phyloP scores from a whole-genome alignment of 2,797 vertebrate species.

The Enteromius paludinosus region DNA sequence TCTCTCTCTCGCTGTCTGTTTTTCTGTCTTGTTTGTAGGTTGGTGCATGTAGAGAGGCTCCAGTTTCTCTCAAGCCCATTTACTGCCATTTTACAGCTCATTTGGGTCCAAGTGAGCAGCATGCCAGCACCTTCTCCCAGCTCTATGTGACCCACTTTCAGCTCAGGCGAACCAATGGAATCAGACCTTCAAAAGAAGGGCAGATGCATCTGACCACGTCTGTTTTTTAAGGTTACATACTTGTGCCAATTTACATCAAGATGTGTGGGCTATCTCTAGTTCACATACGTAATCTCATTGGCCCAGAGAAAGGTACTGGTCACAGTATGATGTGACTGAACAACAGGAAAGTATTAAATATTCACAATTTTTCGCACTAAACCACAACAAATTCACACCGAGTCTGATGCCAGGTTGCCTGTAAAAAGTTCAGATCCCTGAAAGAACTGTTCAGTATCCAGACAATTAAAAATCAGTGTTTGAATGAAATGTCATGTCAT shows the following conservation, averaged over 20 bases:
- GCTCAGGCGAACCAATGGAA: constrained; percentile 41
- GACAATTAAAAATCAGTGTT: neutral
- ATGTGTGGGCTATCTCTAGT: constrained; percentile 33
- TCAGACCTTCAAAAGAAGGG: constrained; percentile 26
- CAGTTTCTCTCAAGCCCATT: constrained; percentile 77
- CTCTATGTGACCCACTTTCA: constrained; percentile 79
- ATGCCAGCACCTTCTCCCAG: constrained; percentile 71
- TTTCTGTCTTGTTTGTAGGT: constrained; percentile 23
- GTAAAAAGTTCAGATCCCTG: constrained; percentile 3
- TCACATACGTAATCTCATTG: constrained; percentile 27
- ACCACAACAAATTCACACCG: neutral
- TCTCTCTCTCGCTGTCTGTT: constrained; percentile 34
- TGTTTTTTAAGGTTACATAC: constrained; percentile 20
- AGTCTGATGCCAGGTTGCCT: constrained; percentile 1
- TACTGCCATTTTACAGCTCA: constrained; percentile 83
- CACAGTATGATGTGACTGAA: neutral
- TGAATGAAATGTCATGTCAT: neutral
- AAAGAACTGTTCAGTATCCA: constrained; percentile 1
- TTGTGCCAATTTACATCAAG: constrained; percentile 8
- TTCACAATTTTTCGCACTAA: neutral
- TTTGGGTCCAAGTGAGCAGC: constrained; percentile 72
- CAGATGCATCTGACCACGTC: constrained; percentile 9
- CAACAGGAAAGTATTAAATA: constrained; percentile 8
- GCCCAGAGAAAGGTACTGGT: neutral
- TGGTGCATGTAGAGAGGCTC: constrained; percentile 54